A percentile compares a stretch with the other conserved stretches of the same genome.
phyloP scores from a whole-genome alignment of 2,113 vertebrate genomes.

The Cairina moschata region DNA sequence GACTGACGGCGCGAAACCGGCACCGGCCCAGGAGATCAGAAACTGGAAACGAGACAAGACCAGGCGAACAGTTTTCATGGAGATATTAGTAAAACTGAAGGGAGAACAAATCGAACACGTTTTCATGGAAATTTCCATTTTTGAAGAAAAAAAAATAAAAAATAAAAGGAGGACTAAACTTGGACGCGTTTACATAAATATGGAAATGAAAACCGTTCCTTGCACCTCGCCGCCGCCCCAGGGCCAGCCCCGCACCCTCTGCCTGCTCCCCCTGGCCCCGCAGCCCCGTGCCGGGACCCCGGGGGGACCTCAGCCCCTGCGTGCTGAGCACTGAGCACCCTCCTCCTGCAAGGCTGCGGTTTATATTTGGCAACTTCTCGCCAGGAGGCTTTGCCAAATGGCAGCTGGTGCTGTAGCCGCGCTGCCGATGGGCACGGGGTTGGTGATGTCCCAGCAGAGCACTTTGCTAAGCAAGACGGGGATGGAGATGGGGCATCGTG shows the following conservation, averaged over 20 bases:
- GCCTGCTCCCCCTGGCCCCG: background rate
- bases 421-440: fast-evolving
- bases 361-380: background rate
- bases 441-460: background rate
- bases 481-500: background rate
- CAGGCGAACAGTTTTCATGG: background rate
- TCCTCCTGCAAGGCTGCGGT: background rate
- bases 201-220: constrained; percentile 23
- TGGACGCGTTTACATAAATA: constrained; percentile 62
- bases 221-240: background rate
- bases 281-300: background rate
- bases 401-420: fast-evolving
- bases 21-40: background rate
- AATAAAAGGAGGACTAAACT: constrained; percentile 33
- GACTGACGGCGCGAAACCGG: background rate
- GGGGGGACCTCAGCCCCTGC: background rate
- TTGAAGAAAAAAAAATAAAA: background rate
- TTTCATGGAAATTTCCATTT: constrained; percentile 67
- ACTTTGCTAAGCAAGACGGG: fast-evolving
- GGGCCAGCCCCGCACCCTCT: background rate
- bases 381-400: background rate
- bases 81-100: background rate
- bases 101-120: background rate
- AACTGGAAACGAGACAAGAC: background rate
- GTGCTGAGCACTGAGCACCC: background rate